These are phyloP conservation scores for Trissolcus japonicus DNA, from an alignment of 2,888 invertebrate species.

Conservation along the genomic window DNA sequence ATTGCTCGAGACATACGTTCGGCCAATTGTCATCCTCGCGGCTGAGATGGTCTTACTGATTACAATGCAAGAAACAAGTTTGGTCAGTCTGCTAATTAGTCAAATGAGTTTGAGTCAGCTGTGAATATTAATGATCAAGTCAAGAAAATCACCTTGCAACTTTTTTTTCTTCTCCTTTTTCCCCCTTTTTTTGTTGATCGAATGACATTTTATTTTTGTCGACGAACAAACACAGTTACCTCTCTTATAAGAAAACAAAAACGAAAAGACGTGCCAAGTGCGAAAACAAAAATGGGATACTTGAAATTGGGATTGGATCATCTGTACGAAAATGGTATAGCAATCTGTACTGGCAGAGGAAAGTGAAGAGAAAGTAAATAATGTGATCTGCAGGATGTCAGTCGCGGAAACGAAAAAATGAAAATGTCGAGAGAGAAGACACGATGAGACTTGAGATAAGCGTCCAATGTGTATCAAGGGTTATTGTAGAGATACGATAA, in stretches of 20 bases:
- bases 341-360: slow-evolving; percentile 9
- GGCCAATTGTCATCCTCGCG: not conserved
- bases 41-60: not conserved
- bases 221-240: no score
- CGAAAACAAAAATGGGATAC: not conserved
- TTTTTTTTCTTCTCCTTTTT: not conserved
- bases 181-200: no score
- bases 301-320: not conserved
- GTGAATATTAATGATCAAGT: slow-evolving; percentile 5
- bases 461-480: not conserved
- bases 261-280: not conserved
- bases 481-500: no score
- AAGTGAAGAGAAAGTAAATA: slow-evolving; percentile 40
- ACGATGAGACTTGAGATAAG: not conserved
- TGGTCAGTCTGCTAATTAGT: slow-evolving; percentile 1
- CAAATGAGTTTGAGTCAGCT: slow-evolving; percentile 4
- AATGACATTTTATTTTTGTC: no score
- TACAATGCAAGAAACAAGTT: slow-evolving; percentile 2
- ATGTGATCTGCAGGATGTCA: slow-evolving; percentile 16
- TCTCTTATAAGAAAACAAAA: not conserved
- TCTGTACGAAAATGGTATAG: slow-evolving; percentile 7
- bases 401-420: slow-evolving; percentile 17
- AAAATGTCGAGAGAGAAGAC: not conserved
- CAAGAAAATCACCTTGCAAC: not conserved
- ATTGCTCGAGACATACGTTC: not conserved